Conservation (phyloP, 2,888 invertebrate species). For the Altica lythri region DNA sequence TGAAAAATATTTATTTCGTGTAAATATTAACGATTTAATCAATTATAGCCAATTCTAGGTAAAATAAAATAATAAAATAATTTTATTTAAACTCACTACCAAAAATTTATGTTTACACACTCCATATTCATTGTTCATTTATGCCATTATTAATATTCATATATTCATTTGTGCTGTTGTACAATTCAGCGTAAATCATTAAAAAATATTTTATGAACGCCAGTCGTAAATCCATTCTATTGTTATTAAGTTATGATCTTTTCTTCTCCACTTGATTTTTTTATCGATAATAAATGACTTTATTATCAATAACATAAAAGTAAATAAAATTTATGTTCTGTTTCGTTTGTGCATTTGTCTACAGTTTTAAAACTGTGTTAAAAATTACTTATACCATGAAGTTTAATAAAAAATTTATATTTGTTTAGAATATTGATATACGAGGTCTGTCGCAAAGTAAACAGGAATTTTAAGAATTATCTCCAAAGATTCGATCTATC, state of each 20-base stretch:
- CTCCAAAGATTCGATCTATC: no score
- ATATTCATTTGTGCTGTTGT: constrained; percentile 9
- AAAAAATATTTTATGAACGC: constrained; percentile 12
- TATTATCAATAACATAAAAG: constrained; percentile 4
- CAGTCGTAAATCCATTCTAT: constrained; percentile 5
- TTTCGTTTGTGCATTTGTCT: constrained; percentile 4
- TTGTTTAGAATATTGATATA: no score
- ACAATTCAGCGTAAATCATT: constrained; percentile 10
- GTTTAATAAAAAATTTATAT: no score
- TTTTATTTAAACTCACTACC: no score
- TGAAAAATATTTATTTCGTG: no score
- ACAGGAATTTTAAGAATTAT: no score
- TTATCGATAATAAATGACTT: constrained; percentile 13
- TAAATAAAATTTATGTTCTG: neutral
- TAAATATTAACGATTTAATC: no score
- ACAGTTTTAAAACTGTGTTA: no score
- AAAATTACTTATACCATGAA: no score
- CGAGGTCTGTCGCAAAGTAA: no score
- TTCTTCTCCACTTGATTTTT: constrained; percentile 8
- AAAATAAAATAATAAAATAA: no score
- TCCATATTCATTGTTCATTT: constrained; percentile 1
- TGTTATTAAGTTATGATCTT: constrained; percentile 10
- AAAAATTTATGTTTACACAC: neutral
- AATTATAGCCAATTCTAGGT: no score
- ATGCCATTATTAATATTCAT: constrained; percentile 10